Conservation (phyloP, 2,113 vertebrate species). For the Taxidea taxus region DNA sequence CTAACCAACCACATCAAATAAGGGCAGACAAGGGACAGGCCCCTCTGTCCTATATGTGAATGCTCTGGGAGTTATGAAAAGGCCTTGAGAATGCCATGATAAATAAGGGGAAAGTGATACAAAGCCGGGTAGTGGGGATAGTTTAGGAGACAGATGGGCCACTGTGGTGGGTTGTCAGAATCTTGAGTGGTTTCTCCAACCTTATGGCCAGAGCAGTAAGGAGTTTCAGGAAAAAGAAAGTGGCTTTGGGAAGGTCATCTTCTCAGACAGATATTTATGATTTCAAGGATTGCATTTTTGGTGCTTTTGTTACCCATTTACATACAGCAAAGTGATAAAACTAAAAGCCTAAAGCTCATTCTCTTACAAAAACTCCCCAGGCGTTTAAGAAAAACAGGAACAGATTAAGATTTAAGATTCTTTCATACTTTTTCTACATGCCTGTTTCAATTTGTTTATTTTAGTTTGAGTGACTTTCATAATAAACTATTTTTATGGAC, state of each 20-base stretch:
- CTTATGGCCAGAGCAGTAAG: constrained; percentile 57
- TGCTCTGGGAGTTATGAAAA: background rate
- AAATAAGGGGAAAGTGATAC: background rate
- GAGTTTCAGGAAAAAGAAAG: constrained; percentile 30
- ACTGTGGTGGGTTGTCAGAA: constrained; percentile 70
- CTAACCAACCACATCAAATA: constrained; percentile 53
- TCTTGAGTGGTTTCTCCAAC: constrained; percentile 62
- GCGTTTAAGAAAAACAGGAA: background rate
- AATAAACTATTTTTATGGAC: background rate
- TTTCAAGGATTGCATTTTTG: background rate
- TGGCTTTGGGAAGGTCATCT: constrained; percentile 59
- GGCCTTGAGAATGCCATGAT: background rate
- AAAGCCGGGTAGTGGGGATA: background rate
- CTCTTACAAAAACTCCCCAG: background rate
- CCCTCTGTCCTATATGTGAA: background rate
- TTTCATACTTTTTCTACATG: background rate
- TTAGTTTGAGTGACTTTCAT: background rate
- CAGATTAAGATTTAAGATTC: background rate
- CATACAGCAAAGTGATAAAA: background rate
- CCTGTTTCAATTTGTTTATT: constrained; percentile 6
- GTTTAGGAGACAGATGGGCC: constrained; percentile 69
- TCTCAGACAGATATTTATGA: background rate
- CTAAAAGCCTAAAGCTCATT: background rate
- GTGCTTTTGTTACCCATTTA: background rate
- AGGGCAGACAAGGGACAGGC: constrained; percentile 18